Conservation (phyloP, 2,113 vertebrate species). For the Scomber colias region DNA sequence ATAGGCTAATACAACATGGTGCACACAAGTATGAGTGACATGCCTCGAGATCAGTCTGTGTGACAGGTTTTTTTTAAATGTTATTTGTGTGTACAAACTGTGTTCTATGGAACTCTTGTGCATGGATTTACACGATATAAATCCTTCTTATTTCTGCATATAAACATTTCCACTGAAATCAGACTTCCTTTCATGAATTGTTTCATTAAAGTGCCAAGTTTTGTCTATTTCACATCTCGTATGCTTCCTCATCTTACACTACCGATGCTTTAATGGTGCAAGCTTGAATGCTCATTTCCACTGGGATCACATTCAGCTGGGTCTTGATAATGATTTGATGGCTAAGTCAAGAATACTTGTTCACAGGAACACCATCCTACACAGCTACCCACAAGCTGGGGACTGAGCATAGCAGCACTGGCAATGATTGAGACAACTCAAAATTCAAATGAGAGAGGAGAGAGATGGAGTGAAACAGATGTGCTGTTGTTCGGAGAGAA, state of each 20-base stretch:
- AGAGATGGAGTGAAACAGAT: constrained; percentile 76
- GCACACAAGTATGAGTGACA: constrained; percentile 63
- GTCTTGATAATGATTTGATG: constrained; percentile 62
- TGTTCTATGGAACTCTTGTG: neutral
- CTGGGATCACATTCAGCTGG: constrained; percentile 38
- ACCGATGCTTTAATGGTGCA: constrained; percentile 27
- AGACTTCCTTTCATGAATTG: neutral
- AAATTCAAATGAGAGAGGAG: constrained; percentile 73
- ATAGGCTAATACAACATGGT: constrained; percentile 77
- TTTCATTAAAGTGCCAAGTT: constrained; percentile 26
- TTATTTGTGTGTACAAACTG: constrained; percentile 15
- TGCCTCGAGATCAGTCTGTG: constrained; percentile 31
- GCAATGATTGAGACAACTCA: constrained; percentile 69
- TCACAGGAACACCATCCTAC: constrained; percentile 45
- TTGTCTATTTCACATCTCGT: constrained; percentile 19
- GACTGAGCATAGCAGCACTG: constrained; percentile 38
- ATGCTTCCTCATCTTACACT: constrained; percentile 16
- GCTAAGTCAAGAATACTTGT: constrained; percentile 61
- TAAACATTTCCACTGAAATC: constrained; percentile 14
- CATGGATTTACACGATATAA: constrained; percentile 3
- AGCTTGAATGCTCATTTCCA: constrained; percentile 51
- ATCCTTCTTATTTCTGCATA: constrained; percentile 2
- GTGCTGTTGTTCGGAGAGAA: constrained; percentile 58
- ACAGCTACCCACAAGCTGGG: constrained; percentile 22
- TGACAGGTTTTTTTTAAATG: constrained; percentile 5